A percentile compares a stretch with the other conserved stretches of the same genome.
Conservation (phyloP, 37 sponge, comb jelly and placozoan genomes). For the Agelas oroides region DNA sequence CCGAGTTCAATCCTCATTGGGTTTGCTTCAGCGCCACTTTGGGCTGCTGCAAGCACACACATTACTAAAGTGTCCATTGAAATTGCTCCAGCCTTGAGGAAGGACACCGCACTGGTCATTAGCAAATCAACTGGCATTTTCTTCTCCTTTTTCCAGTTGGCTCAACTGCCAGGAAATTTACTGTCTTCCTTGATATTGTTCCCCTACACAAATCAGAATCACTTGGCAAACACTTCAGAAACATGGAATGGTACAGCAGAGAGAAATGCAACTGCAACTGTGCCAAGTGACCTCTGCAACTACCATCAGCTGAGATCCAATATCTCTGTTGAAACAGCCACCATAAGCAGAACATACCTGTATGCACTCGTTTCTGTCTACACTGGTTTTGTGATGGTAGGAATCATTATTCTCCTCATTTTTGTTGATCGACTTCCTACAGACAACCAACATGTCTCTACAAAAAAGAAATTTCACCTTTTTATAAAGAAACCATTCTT, state of each 20-base stretch:
- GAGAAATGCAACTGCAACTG: not conserved
- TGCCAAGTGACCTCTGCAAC: not conserved
- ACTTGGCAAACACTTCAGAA: too few relatives aligned
- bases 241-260: too few relatives aligned
- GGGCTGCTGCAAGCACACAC: conserved; percentile 41
- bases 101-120: conserved; percentile 13
- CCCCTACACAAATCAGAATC: not conserved
- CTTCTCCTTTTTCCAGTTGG: conserved; percentile 16
- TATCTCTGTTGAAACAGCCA: too few relatives aligned
- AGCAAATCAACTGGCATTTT: conserved; percentile 35
- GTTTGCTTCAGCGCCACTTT: conserved; percentile 63
- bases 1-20: conserved; percentile 65
- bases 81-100: conserved; percentile 22
- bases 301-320: too few relatives aligned
- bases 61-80: conserved; percentile 30
- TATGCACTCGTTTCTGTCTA: conserved; percentile 42
- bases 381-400: conserved; percentile 17
- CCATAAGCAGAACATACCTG: not conserved
- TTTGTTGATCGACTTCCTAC: conserved; percentile 24
- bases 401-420: conserved; percentile 8
- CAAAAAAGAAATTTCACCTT: not conserved
- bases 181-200: conserved; percentile 44
- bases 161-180: conserved; percentile 47
- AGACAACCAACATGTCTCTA: not conserved
- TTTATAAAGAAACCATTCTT: conserved; percentile 38